Evolutionary conservation across 2,888 invertebrate species (phyloP).

Genomic region (Dolomedes plantarius): DNA sequence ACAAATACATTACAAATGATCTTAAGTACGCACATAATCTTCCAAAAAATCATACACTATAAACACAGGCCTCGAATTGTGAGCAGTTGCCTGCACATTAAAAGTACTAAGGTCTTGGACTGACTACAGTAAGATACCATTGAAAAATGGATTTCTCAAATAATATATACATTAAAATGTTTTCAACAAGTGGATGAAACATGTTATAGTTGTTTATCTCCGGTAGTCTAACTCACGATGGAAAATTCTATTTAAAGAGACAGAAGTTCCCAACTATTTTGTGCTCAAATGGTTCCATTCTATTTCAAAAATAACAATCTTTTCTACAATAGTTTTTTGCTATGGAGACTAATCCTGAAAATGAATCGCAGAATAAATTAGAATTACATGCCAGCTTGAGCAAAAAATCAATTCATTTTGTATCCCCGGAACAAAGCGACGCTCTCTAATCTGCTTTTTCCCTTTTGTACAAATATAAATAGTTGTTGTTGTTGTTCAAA

Average conservation of each 20-base stretch:
- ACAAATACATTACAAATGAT: conserved; percentile 16
- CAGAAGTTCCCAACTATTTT: neutral
- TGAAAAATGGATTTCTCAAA: neutral
- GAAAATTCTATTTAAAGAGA: neutral
- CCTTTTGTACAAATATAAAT: neutral
- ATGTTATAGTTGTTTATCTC: neutral
- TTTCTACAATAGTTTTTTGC: neutral
- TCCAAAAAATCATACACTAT: conserved; percentile 3
- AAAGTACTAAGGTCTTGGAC: conserved; percentile 3
- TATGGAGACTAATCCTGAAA: neutral
- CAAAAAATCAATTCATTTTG: neutral
- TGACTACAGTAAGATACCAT: neutral
- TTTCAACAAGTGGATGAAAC: neutral
- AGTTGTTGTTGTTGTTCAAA: neutral
- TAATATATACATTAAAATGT: neutral
- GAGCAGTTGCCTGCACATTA: conserved; percentile 4
- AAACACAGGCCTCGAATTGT: neutral
- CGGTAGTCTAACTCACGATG: neutral
- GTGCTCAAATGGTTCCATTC: neutral
- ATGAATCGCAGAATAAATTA: neutral
- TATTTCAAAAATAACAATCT: neutral
- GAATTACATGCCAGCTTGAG: neutral
- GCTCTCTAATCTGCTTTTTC: no score
- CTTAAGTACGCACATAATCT: conserved; percentile 16
- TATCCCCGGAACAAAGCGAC: no score